Evolutionary conservation across 1,140 invertebrate species (phyloP).

Genomic region (Procambarus virginalis): DNA sequence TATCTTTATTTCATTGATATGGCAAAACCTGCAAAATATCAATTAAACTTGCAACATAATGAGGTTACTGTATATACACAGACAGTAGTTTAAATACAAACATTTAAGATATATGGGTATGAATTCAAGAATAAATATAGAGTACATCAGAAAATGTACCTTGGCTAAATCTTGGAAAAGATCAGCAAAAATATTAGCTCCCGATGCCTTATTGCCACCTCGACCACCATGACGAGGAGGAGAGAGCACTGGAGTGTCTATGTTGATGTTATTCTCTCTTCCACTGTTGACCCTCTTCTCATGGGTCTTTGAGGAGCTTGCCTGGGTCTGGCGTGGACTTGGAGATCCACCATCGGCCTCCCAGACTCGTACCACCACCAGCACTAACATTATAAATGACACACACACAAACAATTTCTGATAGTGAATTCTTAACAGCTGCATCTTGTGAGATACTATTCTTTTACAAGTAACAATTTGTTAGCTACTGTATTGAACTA

Average conservation of each 20-base stretch:
- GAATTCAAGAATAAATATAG: too few species aligned
- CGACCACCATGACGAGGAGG: constrained; percentile 1
- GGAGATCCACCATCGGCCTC: constrained; percentile 19
- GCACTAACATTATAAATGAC: constrained; percentile 51
- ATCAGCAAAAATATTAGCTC: constrained; percentile 34
- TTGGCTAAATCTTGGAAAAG: constrained; percentile 54
- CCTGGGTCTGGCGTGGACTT: neutral
- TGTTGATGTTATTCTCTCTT: constrained; percentile 52
- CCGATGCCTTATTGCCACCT: constrained; percentile 8
- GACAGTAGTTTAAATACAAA: too few species aligned
- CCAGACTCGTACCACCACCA: constrained; percentile 54
- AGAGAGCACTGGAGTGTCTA: constrained; percentile 42
- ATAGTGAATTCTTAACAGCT: constrained; percentile 58
- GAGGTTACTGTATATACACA: too few species aligned
- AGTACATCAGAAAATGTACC: constrained; percentile 1
- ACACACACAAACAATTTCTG: constrained; percentile 59
- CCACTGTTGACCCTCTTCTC: constrained; percentile 17
- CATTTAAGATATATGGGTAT: too few species aligned
- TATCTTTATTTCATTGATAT: too few species aligned
- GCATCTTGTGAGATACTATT: constrained; percentile 34
- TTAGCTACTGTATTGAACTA: neutral
- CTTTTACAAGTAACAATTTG: neutral
- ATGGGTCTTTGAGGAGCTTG: neutral
- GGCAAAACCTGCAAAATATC: too few species aligned
- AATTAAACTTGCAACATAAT: too few species aligned